Conservation (phyloP, 2,888 invertebrate genomes). For the Archips xylosteana region DNA sequence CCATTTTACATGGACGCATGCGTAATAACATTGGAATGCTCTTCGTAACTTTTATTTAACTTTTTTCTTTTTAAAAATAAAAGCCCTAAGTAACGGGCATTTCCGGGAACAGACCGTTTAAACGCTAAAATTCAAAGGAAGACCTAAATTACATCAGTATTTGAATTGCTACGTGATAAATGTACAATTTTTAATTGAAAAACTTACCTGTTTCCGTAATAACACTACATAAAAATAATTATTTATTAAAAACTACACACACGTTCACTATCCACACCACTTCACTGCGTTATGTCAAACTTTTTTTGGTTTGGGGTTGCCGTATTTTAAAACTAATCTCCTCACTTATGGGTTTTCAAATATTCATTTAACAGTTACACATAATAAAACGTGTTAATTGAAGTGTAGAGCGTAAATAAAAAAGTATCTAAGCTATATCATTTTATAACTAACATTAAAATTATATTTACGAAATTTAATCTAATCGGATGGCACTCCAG, state of each 20-base stretch:
- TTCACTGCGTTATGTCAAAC: slow-evolving; percentile 78
- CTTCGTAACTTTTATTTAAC: slow-evolving; percentile 77
- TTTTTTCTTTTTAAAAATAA: slow-evolving; percentile 70
- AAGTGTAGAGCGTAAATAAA: not conserved
- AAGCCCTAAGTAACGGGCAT: slow-evolving; percentile 63
- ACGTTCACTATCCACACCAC: slow-evolving; percentile 78
- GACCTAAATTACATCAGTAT: slow-evolving; percentile 35
- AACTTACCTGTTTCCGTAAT: slow-evolving; percentile 72
- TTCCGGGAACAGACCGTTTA: slow-evolving; percentile 65
- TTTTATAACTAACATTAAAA: not conserved
- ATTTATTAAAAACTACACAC: slow-evolving; percentile 69
- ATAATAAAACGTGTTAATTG: not conserved
- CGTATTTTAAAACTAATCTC: slow-evolving; percentile 49
- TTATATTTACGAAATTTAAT: not conserved
- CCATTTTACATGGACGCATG: slow-evolving; percentile 61
- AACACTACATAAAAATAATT: slow-evolving; percentile 78
- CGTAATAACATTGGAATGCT: slow-evolving; percentile 81
- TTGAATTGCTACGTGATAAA: slow-evolving; percentile 46
- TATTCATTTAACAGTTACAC: not conserved
- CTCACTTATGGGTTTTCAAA: slow-evolving; percentile 40
- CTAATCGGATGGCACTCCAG: slow-evolving; percentile 18
- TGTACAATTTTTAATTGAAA: slow-evolving; percentile 67
- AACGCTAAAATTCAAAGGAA: slow-evolving; percentile 41
- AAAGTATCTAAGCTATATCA: not conserved
- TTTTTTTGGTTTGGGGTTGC: slow-evolving; percentile 64